These are phyloP conservation scores for Pissodes strobi DNA, from an alignment of 1,140 invertebrate species.

Conservation along the genomic window DNA sequence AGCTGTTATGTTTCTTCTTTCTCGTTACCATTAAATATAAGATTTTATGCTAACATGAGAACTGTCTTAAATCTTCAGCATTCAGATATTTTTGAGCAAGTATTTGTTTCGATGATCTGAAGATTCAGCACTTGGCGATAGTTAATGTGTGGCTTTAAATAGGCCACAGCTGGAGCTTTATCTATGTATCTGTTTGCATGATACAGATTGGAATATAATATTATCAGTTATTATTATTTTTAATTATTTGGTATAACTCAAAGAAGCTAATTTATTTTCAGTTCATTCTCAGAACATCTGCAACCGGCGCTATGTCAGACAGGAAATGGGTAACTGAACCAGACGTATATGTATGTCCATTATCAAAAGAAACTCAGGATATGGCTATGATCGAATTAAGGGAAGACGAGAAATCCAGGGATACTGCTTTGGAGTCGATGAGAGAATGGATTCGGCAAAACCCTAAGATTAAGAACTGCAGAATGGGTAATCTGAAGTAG, in stretches of 20 bases:
- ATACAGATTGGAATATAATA: no score
- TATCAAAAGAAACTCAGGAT: constrained; percentile 64
- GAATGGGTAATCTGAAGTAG: constrained; percentile 75
- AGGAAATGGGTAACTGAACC: constrained; percentile 59
- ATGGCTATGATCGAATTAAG: constrained; percentile 71
- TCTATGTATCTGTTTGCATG: no score
- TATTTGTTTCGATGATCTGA: background rate
- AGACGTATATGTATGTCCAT: constrained; percentile 65
- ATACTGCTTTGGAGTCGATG: constrained; percentile 69
- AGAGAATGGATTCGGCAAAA: constrained; percentile 75
- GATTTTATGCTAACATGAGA: background rate
- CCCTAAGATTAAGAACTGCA: constrained; percentile 69
- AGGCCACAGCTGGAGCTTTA: no score
- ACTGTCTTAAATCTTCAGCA: background rate
- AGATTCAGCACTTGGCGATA: no score
- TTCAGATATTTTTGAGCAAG: background rate
- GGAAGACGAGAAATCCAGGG: constrained; percentile 68
- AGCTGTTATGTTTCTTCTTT: no score
- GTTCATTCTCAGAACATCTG: background rate
- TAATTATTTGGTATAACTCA: no score
- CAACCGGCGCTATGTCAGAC: constrained; percentile 33
- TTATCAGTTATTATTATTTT: no score
- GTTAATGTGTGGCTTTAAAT: no score
- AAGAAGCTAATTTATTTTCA: background rate
- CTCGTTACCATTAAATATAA: no score